Evolutionary conservation across 2,888 invertebrate genomes (phyloP), one percentile per base, ranked within the genome.

Genomic region (Synanthedon myopaeformis): DNA sequence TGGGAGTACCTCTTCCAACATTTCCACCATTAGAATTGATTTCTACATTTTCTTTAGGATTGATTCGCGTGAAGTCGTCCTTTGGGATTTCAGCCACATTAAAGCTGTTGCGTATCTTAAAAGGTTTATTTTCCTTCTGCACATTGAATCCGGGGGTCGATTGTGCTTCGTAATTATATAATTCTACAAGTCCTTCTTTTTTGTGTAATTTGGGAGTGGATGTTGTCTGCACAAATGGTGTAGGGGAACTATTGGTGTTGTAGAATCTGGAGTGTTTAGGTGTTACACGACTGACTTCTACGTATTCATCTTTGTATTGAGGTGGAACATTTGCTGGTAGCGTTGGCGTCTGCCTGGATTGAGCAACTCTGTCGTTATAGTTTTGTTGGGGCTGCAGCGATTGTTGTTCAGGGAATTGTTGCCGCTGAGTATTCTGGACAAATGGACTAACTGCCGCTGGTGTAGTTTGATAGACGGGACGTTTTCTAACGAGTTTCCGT

Each of bases 101-200:
- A 55, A 83, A 86, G 60, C 68, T 81, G 57, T 86, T 83, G 57
- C 64, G 69, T 14, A 83, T 67, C 69, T 84, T 84, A 55, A 82
- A 77, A 1, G 80, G 72, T 51, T 69, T 67, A 57, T 75, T 79
- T 10, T 81, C 77, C 54, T 76, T 80, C 53, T 78, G 75, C 14
- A 60, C 62, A 52, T 62, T 54, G 2, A 76, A 64, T 11, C 71
- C 76, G 12, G 82, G 77, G 10, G 82, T 82, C 2, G 82, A 80
- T 54, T 79, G 76, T 1, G 79, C 61, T n/a, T 89, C 87, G 17
- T 87, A 87, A 53, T 85, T 86, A 61, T 83, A 87, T 23, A 82
- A 57, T 56, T 89, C 89, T 6, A 82, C 78, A 12, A 74, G 75
- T 51, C 83, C 79, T 49, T 85, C 82, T 58, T 89, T 88, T 49